phyloP scores from a whole-genome alignment of 2,888 invertebrate species.

The Mayetiola destructor region DNA sequence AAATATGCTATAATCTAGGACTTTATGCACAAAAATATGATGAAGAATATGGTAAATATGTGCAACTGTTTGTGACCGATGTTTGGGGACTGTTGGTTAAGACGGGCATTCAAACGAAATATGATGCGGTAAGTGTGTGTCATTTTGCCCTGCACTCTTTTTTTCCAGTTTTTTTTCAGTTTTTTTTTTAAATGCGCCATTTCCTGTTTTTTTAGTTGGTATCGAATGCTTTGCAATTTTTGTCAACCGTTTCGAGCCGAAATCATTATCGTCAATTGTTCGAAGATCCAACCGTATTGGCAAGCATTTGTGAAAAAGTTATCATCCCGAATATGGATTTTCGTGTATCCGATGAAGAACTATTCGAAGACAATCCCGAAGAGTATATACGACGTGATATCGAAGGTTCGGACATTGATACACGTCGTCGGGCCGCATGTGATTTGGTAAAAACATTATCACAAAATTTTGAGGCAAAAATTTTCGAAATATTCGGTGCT shows the following conservation, averaged over 20 bases:
- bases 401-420: conserved; percentile 96
- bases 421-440: conserved; percentile 87
- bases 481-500: conserved; percentile 75
- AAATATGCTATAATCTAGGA: conserved; percentile 89
- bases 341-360: conserved; percentile 83
- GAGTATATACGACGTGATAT: conserved; percentile 94
- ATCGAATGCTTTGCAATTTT: conserved; percentile 87
- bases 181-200: neutral
- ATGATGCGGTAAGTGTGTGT: conserved; percentile 61
- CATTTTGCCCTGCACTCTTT: too few relatives aligned
- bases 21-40: conserved; percentile 96
- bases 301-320: conserved; percentile 93
- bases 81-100: conserved; percentile 83
- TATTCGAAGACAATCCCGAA: conserved; percentile 96
- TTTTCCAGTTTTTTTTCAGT: neutral
- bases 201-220: conserved; percentile 53
- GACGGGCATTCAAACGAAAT: conserved; percentile 74
- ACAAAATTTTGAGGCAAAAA: conserved; percentile 71
- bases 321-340: conserved; percentile 97
- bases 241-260: conserved; percentile 87
- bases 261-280: conserved; percentile 77
- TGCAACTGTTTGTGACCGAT: conserved; percentile 84
- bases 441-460: conserved; percentile 89
- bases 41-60: conserved; percentile 84
- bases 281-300: conserved; percentile 71